These are phyloP conservation scores for Ellobium chinense DNA, from an alignment of 2,888 invertebrate genomes.

Conservation along the genomic window DNA sequence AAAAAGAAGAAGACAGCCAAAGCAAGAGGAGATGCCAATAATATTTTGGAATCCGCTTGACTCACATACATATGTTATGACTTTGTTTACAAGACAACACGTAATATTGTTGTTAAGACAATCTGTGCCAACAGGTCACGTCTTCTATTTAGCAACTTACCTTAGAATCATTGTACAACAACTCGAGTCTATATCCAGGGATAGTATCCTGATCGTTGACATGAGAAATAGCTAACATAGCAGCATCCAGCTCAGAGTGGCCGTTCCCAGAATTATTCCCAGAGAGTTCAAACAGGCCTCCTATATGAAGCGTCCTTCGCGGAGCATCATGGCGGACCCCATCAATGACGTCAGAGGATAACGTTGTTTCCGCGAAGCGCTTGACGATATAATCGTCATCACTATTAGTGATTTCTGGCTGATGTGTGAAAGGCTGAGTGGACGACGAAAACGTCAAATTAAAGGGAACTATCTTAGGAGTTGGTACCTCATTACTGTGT, in stretches of 20 bases:
- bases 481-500: too few relatives aligned
- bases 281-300: slow-evolving; percentile 68
- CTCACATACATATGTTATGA: too few relatives aligned
- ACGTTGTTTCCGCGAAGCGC: too few relatives aligned
- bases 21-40: background rate
- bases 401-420: too few relatives aligned
- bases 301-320: slow-evolving; percentile 56
- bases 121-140: too few relatives aligned
- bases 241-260: slow-evolving; percentile 81
- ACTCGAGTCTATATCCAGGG: slow-evolving; percentile 86
- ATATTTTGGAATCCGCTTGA: too few relatives aligned
- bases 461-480: background rate
- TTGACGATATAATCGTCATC: background rate
- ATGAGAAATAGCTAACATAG: slow-evolving; percentile 88
- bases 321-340: background rate
- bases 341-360: background rate
- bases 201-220: slow-evolving; percentile 86
- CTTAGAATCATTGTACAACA: slow-evolving; percentile 92
- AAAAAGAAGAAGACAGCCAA: background rate
- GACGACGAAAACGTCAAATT: background rate
- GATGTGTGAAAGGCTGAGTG: background rate
- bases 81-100: too few relatives aligned
- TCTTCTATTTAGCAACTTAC: slow-evolving; percentile 82
- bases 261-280: slow-evolving; percentile 50
- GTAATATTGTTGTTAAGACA: too few relatives aligned